Evolutionary conservation across 2,113 vertebrate genomes (phyloP).

Genomic region (Oreotrochilus melanogaster): DNA sequence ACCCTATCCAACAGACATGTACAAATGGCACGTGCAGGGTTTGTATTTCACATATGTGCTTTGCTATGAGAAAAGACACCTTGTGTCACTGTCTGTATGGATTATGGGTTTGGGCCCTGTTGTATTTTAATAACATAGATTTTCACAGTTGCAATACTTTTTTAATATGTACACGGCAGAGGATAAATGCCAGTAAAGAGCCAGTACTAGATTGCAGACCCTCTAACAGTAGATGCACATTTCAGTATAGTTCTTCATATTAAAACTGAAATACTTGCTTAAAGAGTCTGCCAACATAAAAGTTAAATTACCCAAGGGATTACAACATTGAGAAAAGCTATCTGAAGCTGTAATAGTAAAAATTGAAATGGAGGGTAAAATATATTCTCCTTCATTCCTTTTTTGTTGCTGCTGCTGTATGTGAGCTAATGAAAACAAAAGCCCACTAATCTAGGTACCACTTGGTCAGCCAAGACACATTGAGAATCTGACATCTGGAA

Average conservation of each 20-base stretch:
- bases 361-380: neutral
- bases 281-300: neutral
- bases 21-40: neutral
- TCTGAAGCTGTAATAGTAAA: neutral
- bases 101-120: neutral
- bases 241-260: neutral
- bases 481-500: neutral
- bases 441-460: neutral
- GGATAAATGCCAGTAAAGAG: neutral
- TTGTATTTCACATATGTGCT: neutral
- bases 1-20: neutral
- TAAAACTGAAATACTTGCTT: neutral
- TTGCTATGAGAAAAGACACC: neutral
- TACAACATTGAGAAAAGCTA: neutral
- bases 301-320: neutral
- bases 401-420: neutral
- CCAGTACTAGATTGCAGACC: neutral
- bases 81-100: neutral
- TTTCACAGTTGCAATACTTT: neutral
- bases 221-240: neutral
- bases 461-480: neutral
- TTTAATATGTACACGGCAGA: neutral
- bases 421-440: neutral
- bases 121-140: neutral
- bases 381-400: neutral